Percentiles rank a stretch among this genome's conserved stretches.
Evolutionary conservation across 2,113 vertebrate genomes (phyloP).

Genomic region (Cinclus mexicanus): DNA sequence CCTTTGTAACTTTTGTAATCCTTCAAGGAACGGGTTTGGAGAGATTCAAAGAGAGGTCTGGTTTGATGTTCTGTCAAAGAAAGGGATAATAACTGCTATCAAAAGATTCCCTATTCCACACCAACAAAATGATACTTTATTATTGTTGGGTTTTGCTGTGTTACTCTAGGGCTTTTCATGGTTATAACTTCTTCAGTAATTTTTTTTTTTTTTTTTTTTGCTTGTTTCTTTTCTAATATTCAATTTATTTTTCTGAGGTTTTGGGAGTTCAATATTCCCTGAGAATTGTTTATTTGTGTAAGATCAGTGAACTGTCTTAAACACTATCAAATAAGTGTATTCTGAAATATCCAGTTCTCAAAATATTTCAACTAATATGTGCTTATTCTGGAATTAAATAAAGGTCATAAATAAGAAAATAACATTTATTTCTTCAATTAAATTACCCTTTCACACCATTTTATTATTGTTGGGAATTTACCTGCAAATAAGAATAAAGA

Average conservation of each 20-base stretch:
- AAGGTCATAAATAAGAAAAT: not conserved
- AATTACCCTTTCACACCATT: not conserved
- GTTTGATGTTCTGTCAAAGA: not conserved
- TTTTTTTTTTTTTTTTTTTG: too few species aligned
- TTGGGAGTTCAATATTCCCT: not conserved
- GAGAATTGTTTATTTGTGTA: not conserved
- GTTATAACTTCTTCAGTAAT: not conserved
- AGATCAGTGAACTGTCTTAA: not conserved
- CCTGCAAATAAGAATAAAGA: not conserved
- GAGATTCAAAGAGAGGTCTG: not conserved
- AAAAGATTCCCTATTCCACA: not conserved
- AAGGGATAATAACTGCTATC: not conserved
- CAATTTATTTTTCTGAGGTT: not conserved
- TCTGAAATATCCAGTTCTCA: not conserved
- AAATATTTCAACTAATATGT: not conserved
- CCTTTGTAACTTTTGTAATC: not conserved
- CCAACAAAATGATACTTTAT: not conserved
- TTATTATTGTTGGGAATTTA: not conserved
- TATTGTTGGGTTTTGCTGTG: not conserved
- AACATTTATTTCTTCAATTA: not conserved
- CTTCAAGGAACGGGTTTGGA: not conserved
- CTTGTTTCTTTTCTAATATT: not conserved
- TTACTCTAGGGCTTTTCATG: not conserved
- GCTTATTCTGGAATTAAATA: not conserved
- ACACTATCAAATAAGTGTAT: not conserved